Conservation (phyloP, 2,113 vertebrate species). For the Tinamus guttatus region DNA sequence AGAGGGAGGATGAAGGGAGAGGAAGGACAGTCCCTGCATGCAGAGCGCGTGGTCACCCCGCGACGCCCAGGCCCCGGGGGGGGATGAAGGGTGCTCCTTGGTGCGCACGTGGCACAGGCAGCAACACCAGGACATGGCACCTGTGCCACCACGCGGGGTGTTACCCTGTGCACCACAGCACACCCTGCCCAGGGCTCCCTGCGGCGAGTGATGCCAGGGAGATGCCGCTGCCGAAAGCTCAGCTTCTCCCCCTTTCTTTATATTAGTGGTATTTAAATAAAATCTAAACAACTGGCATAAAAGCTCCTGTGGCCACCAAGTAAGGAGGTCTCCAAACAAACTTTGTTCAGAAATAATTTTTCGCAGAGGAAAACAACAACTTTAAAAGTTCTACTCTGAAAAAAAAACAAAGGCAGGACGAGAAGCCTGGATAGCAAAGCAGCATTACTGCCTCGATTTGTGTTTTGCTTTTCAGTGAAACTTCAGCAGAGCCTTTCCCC, state of each 20-base stretch:
- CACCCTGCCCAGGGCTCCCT: background rate
- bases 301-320: background rate
- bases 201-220: rapidly evolving
- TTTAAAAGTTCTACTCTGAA: background rate
- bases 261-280: background rate
- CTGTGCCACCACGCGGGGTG: background rate
- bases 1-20: background rate
- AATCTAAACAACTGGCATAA: background rate
- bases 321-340: background rate
- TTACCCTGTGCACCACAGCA: rapidly evolving
- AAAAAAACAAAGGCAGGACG: background rate
- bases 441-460: background rate
- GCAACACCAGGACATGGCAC: too few relatives aligned
- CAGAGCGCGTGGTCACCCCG: rapidly evolving
- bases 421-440: background rate
- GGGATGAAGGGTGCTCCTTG: too few relatives aligned
- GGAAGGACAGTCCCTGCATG: background rate
- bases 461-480: background rate
- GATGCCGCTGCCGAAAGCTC: background rate
- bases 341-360: background rate
- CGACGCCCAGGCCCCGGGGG: rapidly evolving
- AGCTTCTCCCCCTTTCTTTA: background rate
- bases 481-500: background rate
- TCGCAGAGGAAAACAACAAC: background rate
- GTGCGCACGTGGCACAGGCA: too few relatives aligned